These are phyloP conservation scores for Drosophila mauritiana DNA, from an alignment of 1,140 invertebrate species.

Conservation along the genomic window DNA sequence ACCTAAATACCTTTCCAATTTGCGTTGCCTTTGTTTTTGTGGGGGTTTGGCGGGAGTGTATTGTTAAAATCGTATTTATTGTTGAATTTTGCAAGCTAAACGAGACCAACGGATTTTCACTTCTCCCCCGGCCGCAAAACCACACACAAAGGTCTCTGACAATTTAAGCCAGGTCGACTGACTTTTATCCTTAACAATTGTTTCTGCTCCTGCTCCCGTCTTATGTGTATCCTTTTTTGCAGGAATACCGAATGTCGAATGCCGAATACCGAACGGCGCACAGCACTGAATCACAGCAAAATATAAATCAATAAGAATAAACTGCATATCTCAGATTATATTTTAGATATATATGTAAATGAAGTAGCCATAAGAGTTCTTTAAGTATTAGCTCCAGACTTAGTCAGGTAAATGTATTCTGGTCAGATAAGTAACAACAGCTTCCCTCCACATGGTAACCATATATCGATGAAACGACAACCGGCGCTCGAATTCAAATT, in stretches of 20 bases:
- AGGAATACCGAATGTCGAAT: conserved; percentile 22
- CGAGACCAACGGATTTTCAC: conserved; percentile 33
- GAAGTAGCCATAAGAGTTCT: conserved; percentile 59
- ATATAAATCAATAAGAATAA: conserved; percentile 53
- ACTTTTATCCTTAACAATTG: conserved; percentile 48
- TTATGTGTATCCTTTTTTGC: conserved; percentile 31
- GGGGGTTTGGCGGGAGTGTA: neutral
- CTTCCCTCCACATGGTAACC: conserved; percentile 76
- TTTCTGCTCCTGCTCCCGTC: conserved; percentile 25
- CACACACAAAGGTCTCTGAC: conserved; percentile 60
- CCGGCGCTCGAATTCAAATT: conserved; percentile 3
- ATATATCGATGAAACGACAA: conserved; percentile 23
- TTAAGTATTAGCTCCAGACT: conserved; percentile 72
- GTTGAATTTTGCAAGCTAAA: conserved; percentile 21
- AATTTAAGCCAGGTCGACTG: conserved; percentile 40
- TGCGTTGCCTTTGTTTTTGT: neutral
- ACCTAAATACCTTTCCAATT: neutral
- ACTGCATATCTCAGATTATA: conserved; percentile 68
- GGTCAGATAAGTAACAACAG: conserved; percentile 75
- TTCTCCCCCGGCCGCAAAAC: conserved; percentile 33
- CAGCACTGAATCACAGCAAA: conserved; percentile 16
- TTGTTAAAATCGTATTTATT: conserved; percentile 17
- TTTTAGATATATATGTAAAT: conserved; percentile 42
- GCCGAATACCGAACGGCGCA: conserved; percentile 2
- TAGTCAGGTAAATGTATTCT: conserved; percentile 69